These are phyloP conservation scores for Manis javanica DNA, from an alignment of 2,797 vertebrate species.

Conservation along the genomic window DNA sequence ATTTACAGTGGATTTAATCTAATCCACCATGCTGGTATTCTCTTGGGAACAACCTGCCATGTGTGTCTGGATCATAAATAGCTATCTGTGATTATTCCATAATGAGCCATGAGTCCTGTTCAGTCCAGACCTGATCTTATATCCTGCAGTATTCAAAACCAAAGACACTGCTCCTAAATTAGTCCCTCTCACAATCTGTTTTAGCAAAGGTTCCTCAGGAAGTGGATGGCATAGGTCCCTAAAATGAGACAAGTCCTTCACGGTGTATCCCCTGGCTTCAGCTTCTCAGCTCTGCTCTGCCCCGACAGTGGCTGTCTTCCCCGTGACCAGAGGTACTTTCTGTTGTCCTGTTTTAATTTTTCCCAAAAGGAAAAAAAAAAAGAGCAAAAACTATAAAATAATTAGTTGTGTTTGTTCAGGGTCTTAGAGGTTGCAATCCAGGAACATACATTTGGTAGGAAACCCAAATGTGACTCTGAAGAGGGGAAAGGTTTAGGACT, in stretches of 20 bases:
- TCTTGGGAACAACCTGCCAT: background rate
- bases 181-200: background rate
- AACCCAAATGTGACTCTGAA: too few relatives aligned
- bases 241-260: background rate
- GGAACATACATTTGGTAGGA: too few relatives aligned
- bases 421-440: too few relatives aligned
- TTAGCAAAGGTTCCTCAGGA: background rate
- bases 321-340: background rate
- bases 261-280: background rate
- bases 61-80: background rate
- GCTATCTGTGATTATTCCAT: background rate
- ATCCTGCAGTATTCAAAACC: background rate
- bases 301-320: background rate
- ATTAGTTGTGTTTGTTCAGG: too few relatives aligned
- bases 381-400: too few relatives aligned
- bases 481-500: too few relatives aligned
- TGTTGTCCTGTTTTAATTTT: background rate
- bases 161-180: background rate
- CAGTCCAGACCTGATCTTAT: background rate
- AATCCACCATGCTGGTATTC: background rate
- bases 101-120: background rate
- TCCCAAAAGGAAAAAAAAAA: background rate
- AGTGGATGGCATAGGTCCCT: background rate
- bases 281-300: background rate
- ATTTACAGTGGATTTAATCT: background rate